These are phyloP conservation scores for Machaerirhynchus nigripectus DNA, from an alignment of 2,113 vertebrate species.

Conservation along the genomic window DNA sequence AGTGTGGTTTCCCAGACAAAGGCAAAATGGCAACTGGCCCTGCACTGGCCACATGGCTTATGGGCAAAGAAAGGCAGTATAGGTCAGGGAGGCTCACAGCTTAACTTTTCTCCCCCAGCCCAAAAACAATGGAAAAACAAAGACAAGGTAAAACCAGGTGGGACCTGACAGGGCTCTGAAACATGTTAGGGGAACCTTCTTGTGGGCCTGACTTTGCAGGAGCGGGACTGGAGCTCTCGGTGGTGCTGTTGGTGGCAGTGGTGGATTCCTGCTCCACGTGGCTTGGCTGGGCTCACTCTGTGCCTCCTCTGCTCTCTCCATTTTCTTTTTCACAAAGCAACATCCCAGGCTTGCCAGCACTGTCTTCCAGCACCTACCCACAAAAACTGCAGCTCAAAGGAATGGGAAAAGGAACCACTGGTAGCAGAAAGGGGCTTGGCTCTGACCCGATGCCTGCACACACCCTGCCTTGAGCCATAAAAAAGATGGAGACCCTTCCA, in stretches of 20 bases:
- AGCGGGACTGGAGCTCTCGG: fast-evolving
- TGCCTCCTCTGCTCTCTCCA: fast-evolving
- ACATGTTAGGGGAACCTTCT: background rate
- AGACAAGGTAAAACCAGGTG: background rate
- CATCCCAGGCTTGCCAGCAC: background rate
- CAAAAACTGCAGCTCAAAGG: background rate
- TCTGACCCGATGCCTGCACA: fast-evolving
- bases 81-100: background rate
- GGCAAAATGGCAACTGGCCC: background rate
- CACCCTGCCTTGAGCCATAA: background rate
- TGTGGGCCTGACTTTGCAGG: background rate
- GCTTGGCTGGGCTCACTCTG: background rate
- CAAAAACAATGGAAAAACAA: background rate
- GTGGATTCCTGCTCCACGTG: background rate
- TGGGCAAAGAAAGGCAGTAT: fast-evolving
- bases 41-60: background rate
- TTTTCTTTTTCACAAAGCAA: background rate
- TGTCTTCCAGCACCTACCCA: background rate
- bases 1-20: background rate
- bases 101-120: too few species aligned
- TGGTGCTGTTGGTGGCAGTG: too few species aligned
- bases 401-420: background rate
- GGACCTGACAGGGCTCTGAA: background rate
- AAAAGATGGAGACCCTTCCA: background rate
- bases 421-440: background rate